Evolutionary conservation across 2,113 vertebrate species (phyloP).

Genomic region (Pachypanchax playfairii): DNA sequence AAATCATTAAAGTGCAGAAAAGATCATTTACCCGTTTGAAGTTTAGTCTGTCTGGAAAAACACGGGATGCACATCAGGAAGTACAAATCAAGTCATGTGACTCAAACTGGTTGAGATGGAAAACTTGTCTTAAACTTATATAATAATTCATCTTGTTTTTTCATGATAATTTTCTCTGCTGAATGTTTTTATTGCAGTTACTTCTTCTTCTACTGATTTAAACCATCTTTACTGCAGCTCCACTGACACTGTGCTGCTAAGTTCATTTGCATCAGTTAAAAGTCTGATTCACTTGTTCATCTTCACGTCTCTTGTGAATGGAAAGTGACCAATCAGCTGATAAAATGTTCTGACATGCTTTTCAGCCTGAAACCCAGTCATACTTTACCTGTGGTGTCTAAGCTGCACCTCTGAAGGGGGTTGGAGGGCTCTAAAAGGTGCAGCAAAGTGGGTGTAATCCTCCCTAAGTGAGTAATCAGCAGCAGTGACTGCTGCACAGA

Average conservation of each 20-base stretch:
- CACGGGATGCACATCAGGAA: too few relatives aligned
- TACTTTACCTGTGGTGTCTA: constrained; percentile 2
- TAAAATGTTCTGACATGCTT: neutral
- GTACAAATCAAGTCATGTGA: too few relatives aligned
- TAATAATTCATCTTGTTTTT: too few relatives aligned
- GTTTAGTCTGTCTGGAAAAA: neutral
- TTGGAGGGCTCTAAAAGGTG: constrained; percentile 22
- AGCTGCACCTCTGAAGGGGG: constrained; percentile 7
- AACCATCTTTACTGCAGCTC: too few relatives aligned
- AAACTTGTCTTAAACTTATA: too few relatives aligned
- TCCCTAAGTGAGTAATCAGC: constrained; percentile 35
- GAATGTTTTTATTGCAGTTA: too few relatives aligned
- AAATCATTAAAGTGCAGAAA: neutral
- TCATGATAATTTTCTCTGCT: too few relatives aligned
- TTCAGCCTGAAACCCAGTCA: neutral
- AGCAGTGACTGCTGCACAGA: constrained; percentile 7
- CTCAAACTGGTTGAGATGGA: too few relatives aligned
- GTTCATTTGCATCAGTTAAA: too few relatives aligned
- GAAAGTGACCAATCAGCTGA: neutral
- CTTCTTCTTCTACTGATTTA: too few relatives aligned
- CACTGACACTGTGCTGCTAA: too few relatives aligned
- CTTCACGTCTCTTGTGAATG: neutral
- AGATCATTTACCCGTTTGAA: neutral
- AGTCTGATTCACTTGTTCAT: too few relatives aligned
- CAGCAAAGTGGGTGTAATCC: constrained; percentile 38